phyloP scores from a whole-genome alignment of 2,113 vertebrate species.

The Coregonus clupeaformis region DNA sequence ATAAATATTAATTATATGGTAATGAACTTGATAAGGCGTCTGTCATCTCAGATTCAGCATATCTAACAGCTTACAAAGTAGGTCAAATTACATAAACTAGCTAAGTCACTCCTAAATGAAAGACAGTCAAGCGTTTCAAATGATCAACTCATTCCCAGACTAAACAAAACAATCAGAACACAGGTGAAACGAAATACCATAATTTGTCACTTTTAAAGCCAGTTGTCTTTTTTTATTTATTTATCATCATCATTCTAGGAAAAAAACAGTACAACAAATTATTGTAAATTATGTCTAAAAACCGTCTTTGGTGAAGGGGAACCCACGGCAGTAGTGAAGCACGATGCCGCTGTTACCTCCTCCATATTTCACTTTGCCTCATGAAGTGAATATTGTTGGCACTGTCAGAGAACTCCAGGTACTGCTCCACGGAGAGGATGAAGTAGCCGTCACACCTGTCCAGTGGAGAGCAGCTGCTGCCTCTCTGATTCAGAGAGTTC shows the following conservation, averaged over 20 bases:
- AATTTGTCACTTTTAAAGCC: conserved; percentile 87
- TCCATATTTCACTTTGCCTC: conserved; percentile 97
- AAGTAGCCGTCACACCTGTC: conserved; percentile 94
- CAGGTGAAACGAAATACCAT: conserved; percentile 85
- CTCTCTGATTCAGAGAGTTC: too few species aligned
- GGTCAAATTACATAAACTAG: conserved; percentile 9
- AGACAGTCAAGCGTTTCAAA: conserved; percentile 15
- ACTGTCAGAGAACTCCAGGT: conserved; percentile 97
- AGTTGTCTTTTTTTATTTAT: conserved; percentile 76
- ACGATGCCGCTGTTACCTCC: conserved; percentile 88
- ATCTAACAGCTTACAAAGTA: conserved; percentile 10
- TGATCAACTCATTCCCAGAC: conserved; percentile 12
- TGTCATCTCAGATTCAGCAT: conserved; percentile 3
- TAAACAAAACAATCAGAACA: conserved; percentile 6
- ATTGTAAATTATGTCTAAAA: conserved; percentile 83
- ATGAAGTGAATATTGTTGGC: conserved; percentile 98
- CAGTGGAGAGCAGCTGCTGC: conserved; percentile 90
- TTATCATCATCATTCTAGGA: conserved; percentile 84
- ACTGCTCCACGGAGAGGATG: conserved; percentile 93
- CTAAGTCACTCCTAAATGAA: conserved; percentile 8
- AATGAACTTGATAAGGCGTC: not conserved
- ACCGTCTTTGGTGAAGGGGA: conserved; percentile 89
- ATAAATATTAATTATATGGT: not conserved
- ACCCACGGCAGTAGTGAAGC: not conserved
- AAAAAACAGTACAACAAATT: conserved; percentile 85